Conservation (phyloP, 2,797 vertebrate genomes). For the Thunnus albacares region DNA sequence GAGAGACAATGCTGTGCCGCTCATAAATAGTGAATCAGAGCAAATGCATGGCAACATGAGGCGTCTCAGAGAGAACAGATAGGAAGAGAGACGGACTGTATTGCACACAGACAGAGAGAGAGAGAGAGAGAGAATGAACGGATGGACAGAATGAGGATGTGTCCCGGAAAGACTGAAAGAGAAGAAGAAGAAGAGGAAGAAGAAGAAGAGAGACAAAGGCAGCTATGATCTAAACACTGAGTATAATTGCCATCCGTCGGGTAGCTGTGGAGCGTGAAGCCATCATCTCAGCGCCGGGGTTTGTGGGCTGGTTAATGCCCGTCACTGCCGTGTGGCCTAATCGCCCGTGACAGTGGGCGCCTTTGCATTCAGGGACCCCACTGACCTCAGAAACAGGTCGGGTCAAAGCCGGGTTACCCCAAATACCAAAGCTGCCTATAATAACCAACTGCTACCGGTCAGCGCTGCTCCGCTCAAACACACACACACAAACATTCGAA, state of each 20-base stretch:
- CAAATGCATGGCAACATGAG: constrained; percentile 22
- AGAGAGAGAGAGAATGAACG: constrained; percentile 13
- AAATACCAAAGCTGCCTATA: constrained; percentile 30
- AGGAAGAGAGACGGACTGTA: neutral
- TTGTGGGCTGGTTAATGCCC: constrained; percentile 85
- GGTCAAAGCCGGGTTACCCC: constrained; percentile 50
- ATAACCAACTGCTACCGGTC: constrained; percentile 49
- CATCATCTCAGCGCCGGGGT: constrained; percentile 82
- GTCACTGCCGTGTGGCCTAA: constrained; percentile 86
- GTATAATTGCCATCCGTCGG: constrained; percentile 81
- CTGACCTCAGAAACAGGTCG: constrained; percentile 55
- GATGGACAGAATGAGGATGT: constrained; percentile 33
- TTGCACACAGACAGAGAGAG: constrained; percentile 2
- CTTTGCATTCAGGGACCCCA: constrained; percentile 40
- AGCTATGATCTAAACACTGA: constrained; percentile 91
- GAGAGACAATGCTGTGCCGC: constrained; percentile 37
- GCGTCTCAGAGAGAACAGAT: constrained; percentile 19
- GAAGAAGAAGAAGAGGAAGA: neutral
- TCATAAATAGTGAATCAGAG: constrained; percentile 52
- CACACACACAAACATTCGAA: constrained; percentile 11
- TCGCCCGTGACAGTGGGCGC: constrained; percentile 85
- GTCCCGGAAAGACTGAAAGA: constrained; percentile 30
- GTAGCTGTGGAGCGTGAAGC: constrained; percentile 86
- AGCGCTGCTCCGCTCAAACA: constrained; percentile 71
- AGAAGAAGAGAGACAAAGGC: constrained; percentile 49